A percentile compares a stretch with the other conserved stretches of the same genome.
Evolutionary conservation across 2,113 vertebrate species (phyloP).

Genomic region (Apteryx mantelli): DNA sequence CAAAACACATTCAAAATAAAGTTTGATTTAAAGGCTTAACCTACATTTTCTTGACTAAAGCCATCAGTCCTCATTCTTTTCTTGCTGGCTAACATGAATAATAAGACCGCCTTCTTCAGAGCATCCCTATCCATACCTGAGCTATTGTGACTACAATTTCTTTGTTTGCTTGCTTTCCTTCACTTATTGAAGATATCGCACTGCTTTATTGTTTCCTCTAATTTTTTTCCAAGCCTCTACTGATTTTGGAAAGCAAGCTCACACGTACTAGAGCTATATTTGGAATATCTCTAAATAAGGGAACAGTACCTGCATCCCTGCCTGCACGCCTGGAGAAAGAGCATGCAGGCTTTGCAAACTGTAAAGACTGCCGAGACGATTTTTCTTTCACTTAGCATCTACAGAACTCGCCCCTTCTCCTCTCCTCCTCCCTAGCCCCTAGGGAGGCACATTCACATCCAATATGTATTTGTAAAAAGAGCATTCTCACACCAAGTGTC

Average conservation of each 20-base stretch:
- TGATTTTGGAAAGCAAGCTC: not conserved
- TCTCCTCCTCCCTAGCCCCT: not conserved
- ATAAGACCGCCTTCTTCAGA: not conserved
- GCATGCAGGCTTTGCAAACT: not conserved
- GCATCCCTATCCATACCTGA: not conserved
- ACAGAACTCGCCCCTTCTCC: not conserved
- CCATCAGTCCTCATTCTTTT: not conserved
- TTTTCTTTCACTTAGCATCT: not conserved
- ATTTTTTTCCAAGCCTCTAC: not conserved
- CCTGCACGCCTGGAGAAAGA: not conserved
- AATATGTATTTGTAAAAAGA: not conserved
- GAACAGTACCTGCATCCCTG: not conserved
- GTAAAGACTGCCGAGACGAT: not conserved
- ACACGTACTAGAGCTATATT: too few relatives aligned
- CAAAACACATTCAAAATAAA: not conserved
- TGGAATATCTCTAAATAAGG: not conserved
- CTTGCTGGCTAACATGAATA: not conserved
- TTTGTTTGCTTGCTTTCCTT: not conserved
- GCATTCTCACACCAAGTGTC: not conserved
- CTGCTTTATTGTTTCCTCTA: not conserved
- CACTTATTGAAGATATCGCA: not conserved
- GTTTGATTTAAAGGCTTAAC: not conserved
- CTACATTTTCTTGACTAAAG: not conserved
- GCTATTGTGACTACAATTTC: not conserved
- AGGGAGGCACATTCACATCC: not conserved